Conservation (phyloP, 2,113 vertebrate genomes). For the Grallaria varia region DNA sequence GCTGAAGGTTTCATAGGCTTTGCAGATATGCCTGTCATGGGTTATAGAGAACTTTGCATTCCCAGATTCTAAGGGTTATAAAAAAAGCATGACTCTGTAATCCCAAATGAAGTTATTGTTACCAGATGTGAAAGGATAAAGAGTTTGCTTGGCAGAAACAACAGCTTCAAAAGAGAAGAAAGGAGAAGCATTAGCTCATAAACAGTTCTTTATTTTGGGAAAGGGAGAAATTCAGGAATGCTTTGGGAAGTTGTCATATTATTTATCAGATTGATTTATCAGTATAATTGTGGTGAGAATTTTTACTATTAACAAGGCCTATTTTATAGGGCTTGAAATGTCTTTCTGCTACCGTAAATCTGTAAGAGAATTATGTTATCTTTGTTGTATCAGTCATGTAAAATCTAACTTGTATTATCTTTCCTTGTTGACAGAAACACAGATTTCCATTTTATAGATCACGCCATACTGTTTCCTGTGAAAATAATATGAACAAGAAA, state of each 20-base stretch:
- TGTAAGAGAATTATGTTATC: not conserved
- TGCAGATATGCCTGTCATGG: not conserved
- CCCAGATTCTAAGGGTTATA: not conserved
- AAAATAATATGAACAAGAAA: conserved; percentile 51
- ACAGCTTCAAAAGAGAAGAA: not conserved
- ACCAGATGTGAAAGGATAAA: not conserved
- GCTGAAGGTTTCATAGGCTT: not conserved
- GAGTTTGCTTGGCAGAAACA: not conserved
- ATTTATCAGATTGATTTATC: not conserved
- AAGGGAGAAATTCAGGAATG: not conserved
- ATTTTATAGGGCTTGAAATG: not conserved
- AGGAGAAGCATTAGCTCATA: not conserved
- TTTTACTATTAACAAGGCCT: not conserved
- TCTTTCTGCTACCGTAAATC: not conserved
- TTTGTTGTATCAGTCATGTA: not conserved
- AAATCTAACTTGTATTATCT: not conserved
- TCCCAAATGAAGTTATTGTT: not conserved
- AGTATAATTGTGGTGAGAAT: not conserved
- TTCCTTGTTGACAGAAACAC: conserved; percentile 27
- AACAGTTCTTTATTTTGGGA: not conserved
- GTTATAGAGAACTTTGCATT: not conserved
- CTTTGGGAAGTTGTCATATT: not conserved
- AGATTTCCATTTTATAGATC: not conserved
- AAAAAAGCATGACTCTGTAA: not conserved
- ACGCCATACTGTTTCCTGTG: not conserved